Base-by-base conservation (phyloP, 1,140 invertebrate genomes). In the Aphidius ervi region DNA sequence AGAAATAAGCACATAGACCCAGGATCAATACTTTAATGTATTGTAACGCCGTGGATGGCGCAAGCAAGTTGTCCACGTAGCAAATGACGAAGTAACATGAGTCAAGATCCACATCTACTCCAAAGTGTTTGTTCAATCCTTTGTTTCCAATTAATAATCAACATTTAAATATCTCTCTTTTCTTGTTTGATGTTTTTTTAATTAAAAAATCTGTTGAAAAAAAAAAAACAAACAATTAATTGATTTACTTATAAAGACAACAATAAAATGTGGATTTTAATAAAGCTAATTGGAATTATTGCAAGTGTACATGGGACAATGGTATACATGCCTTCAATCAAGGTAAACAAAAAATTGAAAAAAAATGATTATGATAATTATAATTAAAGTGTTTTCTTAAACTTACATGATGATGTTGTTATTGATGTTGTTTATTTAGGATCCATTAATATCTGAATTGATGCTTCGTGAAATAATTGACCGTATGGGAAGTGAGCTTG, bases 401-500 rank as follows among this genome's bases (percentile, higher is more conserved):
- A 31, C 23, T 31, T 31, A 31, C 23, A 31, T 3, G 23, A 3
- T 31, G 23, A 31, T 31, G 23, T 3, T 23, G 23, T 2, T 23
- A 3, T 48, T 48, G 16, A 6, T 48, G 6, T 4, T 48, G 7
- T n/a, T 48, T 0, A 6, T 63, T 77, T 62, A 62, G 60, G 73
- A 82, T 1, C 71, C 72, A 53, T 62, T 80, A 50, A 76, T 87
- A 62, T 83, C 83, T 46, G 85, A 88, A 65, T 82, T 82, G 10
- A 72, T 89, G 56, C 73, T 90, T 43, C 84, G 84, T 56, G 86
- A 89, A 65, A 73, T 89, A 20, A 83, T 90, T 7, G 86, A 88
- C 67, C 83, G 84, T 61, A 88, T 88, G 85, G 85, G 84, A 56
- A 87, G 84, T 60, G 87, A 89, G 39, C 79, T 90, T 46, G 84